Evolutionary conservation across 2,113 vertebrate species (phyloP), one percentile per base, ranked within the genome.

Genomic region (Rhea americana): DNA sequence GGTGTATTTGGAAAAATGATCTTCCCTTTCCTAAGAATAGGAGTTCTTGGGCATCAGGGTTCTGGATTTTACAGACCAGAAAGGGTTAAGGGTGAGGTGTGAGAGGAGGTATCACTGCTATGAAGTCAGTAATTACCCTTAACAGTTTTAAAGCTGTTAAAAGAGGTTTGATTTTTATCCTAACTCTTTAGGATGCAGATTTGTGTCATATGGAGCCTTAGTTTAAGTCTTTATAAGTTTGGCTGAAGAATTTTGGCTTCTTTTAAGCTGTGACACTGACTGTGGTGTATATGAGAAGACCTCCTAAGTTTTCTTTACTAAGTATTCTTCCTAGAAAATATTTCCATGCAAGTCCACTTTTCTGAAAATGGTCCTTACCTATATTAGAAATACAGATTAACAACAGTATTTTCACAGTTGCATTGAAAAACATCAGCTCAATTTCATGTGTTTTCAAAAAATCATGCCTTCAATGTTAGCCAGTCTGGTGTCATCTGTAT

Each of bases 351-450:
- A 50, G 82, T 92, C 39, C 56, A 43, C 47, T 77, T 74, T 83
- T 32, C 56, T 65, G 85, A 85, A 85, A 77, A 74, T 3, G 18
- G 16, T 51, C 13, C 56, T 63, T 55, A 77, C 48, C 58, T 88
- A n/a, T 67, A 67, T 71, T 68, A 83, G 61, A 72, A 88, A 78
- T 88, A 48, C 70, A 84, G 51, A 73, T 91, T 76, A 90, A 77
- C 39, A 61, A 43, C 61, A 7, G 75, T 71, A 68, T 91, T 90
- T 80, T 91, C 18, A 26, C 25, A 65, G 9, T 28, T 35, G 9
- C 63, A 45, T 74, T 87, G 63, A 32, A 85, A 85, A 93, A 55
- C 2, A 6, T 75, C 25, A 47, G 61, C 51, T 83, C 0, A 1
- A 1, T 82, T 73, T 50, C 30, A 7, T 25, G 2, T 8, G 13